A percentile compares a stretch with the other conserved stretches of the same genome.
phyloP scores from a whole-genome alignment of 2,888 invertebrate species.

The Eupithecia exiguata region DNA sequence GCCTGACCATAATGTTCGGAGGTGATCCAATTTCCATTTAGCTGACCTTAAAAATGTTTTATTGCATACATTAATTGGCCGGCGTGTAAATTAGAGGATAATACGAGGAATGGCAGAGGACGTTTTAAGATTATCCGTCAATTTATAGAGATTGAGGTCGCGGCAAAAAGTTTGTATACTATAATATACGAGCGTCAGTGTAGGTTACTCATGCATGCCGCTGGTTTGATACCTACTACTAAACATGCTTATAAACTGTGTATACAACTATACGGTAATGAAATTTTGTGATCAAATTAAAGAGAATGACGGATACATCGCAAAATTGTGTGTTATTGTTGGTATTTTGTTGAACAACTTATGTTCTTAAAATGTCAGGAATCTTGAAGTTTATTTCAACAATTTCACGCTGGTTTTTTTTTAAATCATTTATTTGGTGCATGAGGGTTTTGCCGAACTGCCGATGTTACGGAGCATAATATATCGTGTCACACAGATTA shows the following conservation, averaged over 20 bases:
- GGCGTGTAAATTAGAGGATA: slow-evolving; percentile 76
- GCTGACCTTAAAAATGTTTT: slow-evolving; percentile 61
- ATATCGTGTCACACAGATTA: too few species aligned
- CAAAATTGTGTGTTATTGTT: background rate
- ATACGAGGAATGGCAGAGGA: slow-evolving; percentile 58
- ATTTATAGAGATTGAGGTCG: slow-evolving; percentile 65
- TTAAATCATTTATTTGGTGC: too few species aligned
- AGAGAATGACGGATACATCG: background rate
- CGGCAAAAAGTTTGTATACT: slow-evolving; percentile 56
- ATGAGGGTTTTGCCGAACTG: too few species aligned
- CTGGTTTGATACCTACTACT: background rate
- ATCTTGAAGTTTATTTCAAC: background rate
- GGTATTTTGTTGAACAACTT: background rate
- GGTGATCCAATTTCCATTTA: slow-evolving; percentile 39
- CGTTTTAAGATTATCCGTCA: slow-evolving; percentile 59
- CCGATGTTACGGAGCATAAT: too few species aligned
- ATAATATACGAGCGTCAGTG: slow-evolving; percentile 42
- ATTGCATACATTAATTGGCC: slow-evolving; percentile 69
- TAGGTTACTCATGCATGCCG: slow-evolving; percentile 12
- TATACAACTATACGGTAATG: background rate
- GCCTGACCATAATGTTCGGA: slow-evolving; percentile 10
- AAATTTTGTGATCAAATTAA: background rate
- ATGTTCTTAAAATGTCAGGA: background rate
- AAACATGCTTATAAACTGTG: background rate
- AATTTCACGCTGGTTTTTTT: background rate